These are phyloP conservation scores for Diarsia rubi DNA, from an alignment of 2,888 invertebrate genomes.

Conservation along the genomic window DNA sequence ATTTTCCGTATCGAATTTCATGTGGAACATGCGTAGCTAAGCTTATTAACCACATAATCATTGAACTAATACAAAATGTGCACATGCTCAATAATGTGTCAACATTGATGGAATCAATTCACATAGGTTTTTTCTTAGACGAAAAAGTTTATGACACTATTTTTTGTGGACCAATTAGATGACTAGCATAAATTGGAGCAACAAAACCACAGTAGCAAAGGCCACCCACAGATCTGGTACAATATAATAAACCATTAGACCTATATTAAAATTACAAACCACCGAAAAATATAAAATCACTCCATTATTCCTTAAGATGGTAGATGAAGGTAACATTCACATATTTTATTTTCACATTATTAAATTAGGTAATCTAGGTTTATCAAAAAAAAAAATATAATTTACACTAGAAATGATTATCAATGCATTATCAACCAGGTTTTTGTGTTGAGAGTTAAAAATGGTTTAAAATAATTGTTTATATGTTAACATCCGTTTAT, in stretches of 20 bases:
- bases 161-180: neutral
- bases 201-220: neutral
- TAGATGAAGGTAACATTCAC: neutral
- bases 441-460: too few species aligned
- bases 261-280: neutral
- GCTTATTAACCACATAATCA: constrained; percentile 28
- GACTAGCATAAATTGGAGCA: neutral
- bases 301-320: neutral
- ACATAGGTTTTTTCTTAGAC: neutral
- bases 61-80: neutral
- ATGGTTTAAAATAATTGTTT: neutral
- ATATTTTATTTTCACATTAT: too few species aligned
- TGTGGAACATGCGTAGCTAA: constrained; percentile 22
- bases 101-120: constrained; percentile 1
- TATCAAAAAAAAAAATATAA: neutral
- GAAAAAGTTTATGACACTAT: neutral
- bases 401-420: neutral
- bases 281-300: neutral
- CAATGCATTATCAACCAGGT: neutral
- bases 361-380: neutral
- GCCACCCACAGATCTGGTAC: neutral
- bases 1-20: constrained; percentile 45
- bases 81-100: neutral
- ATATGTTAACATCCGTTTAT: neutral
- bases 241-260: neutral